These are phyloP conservation scores for Danaus plexippus DNA, from an alignment of 1,140 invertebrate species.

Conservation along the genomic window DNA sequence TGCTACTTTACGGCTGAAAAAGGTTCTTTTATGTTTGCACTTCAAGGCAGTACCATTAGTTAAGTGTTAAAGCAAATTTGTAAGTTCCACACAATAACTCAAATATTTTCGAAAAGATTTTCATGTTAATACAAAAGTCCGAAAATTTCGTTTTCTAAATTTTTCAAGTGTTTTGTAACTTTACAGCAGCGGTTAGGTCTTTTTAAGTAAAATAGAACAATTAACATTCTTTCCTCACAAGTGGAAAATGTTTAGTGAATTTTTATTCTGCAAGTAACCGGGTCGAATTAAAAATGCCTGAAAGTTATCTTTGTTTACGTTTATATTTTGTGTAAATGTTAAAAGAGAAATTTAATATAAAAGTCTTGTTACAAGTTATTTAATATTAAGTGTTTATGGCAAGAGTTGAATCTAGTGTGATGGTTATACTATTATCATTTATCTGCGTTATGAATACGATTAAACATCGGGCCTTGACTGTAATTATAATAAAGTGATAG, in stretches of 20 bases:
- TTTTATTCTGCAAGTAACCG: constrained; percentile 21
- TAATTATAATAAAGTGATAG: constrained; percentile 16
- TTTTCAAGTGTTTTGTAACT: constrained; percentile 20
- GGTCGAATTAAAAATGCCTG: constrained; percentile 18
- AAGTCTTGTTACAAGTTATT: not conserved
- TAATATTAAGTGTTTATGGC: too few species aligned
- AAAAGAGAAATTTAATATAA: constrained; percentile 3
- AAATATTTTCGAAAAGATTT: constrained; percentile 32
- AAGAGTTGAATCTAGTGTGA: too few species aligned
- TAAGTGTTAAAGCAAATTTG: constrained; percentile 47
- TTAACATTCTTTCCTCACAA: constrained; percentile 31
- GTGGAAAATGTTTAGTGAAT: constrained; percentile 28
- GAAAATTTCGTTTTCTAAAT: constrained; percentile 16
- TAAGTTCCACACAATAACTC: constrained; percentile 29
- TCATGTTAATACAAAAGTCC: constrained; percentile 23
- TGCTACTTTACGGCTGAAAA: constrained; percentile 31
- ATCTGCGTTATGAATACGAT: too few species aligned
- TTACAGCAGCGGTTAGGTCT: constrained; percentile 20
- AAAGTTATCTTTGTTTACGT: constrained; percentile 11
- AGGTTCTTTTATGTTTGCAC: constrained; percentile 42
- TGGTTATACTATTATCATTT: too few species aligned
- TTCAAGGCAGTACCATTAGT: constrained; percentile 32
- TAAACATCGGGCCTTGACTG: too few species aligned
- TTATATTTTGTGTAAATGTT: constrained; percentile 12
- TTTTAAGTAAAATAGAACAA: constrained; percentile 30